Percentiles rank a stretch among this genome's conserved stretches.
These are phyloP conservation scores for Lerista edwardsae DNA, from an alignment of 2,797 vertebrate species.

Conservation along the genomic window DNA sequence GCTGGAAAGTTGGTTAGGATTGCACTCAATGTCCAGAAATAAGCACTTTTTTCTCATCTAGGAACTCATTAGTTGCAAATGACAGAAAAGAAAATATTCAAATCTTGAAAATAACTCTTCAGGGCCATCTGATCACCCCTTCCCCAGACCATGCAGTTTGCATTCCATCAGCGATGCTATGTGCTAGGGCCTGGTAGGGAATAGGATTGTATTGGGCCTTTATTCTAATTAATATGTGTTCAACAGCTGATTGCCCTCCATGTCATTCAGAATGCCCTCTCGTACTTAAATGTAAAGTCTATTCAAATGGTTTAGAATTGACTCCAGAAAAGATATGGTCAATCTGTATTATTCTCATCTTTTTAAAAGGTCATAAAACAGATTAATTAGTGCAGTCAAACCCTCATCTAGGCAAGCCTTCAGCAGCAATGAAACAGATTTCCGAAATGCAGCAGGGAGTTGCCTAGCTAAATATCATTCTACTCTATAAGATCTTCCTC, in stretches of 20 bases:
- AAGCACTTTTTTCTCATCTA: too few relatives aligned
- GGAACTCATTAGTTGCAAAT: too few relatives aligned
- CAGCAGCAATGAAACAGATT: neutral
- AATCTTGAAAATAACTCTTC: too few relatives aligned
- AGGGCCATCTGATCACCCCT: too few relatives aligned
- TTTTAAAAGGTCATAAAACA: constrained; percentile 2
- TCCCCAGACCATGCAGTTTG: too few relatives aligned
- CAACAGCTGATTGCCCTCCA: neutral
- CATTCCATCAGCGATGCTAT: too few relatives aligned
- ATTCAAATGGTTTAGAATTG: neutral
- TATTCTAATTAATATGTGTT: neutral
- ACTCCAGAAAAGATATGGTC: neutral
- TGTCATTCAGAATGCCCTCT: neutral
- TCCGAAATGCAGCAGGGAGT: neutral
- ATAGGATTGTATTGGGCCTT: too few relatives aligned
- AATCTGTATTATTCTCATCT: neutral
- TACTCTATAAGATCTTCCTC: neutral
- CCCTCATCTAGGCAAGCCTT: neutral
- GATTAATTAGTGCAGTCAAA: constrained; percentile 1
- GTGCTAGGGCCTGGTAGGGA: neutral
- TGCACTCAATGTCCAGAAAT: too few relatives aligned
- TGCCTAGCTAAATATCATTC: neutral
- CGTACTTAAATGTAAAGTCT: neutral
- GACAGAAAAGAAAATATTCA: too few relatives aligned
- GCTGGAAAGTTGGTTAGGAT: too few relatives aligned